Base-by-base conservation (phyloP, 2,113 vertebrate genomes). In the Desmodus rotundus region DNA sequence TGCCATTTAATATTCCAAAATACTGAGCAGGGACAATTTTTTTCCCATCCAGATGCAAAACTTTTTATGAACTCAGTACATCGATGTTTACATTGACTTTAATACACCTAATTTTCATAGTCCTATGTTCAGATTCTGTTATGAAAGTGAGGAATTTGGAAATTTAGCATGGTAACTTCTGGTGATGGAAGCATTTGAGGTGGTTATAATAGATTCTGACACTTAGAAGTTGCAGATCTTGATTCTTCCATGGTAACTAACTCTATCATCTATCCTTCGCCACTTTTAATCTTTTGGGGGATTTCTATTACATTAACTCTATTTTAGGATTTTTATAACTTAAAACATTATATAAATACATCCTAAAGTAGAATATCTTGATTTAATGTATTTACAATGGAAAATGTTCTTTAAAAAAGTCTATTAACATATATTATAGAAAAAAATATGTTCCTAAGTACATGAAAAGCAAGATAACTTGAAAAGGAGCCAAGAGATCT, bases 141-240 rank as follows among this genome's bases (percentile, higher is more conserved):
- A 54, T 33, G 22, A 96, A 97, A 95, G 89, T 70, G 26, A 80
- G 61, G 43, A 50, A 78, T 83, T 74, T 88, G 7, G 2, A 72
- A 17, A 8, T 47, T 92, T 83, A 82, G 36, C 3, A 22, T 47
- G 38, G 5, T 61, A 61, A 17, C 67, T 52, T 50, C 5, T 81
- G 22, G 13, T 36, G 7, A 38, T 73, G 38, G 7, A 80, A 93
- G 43, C 12, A 77, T 73, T 73, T 94, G 31, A 47, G 14, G 22
- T 76, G 16, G 26, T 22, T 87, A 41, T 28, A 78, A 38, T 50
- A 36, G 9, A 65, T 81, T 86, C 70, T 94, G 50, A 65, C 7
- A 58, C 68, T 73, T 84, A 36, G 14, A 68, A 65, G 5, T 88
- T 89, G 38, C 24, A 83, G 61, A 65, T 33, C 3, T 31, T 15